Evolutionary conservation across 1,140 invertebrate genomes (phyloP).

Genomic region (Coptotermes formosanus): DNA sequence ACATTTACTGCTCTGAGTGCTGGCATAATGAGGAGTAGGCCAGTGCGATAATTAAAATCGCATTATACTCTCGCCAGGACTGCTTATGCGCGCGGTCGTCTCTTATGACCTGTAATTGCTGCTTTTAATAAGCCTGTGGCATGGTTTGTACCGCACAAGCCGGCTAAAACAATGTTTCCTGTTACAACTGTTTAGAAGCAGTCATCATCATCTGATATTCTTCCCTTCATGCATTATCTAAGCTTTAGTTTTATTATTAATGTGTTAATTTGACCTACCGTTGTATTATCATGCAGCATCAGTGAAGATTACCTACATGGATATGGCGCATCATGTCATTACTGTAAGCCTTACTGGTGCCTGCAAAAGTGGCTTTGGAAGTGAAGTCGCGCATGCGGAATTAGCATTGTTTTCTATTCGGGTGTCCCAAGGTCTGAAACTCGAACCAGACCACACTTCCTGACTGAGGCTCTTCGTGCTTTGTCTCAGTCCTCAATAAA

Average conservation of each 20-base stretch:
- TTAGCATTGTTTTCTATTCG: too few relatives aligned
- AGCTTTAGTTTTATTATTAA: neutral
- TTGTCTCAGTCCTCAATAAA: too few relatives aligned
- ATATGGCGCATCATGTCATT: neutral
- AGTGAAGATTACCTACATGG: neutral
- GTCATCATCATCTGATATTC: neutral
- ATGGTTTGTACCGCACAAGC: neutral
- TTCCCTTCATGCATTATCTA: neutral
- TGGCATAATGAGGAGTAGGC: neutral
- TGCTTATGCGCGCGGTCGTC: neutral
- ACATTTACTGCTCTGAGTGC: neutral
- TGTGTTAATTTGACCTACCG: slow-evolving; percentile 9
- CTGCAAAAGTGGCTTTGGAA: too few relatives aligned
- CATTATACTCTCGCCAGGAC: neutral
- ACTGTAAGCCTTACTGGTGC: too few relatives aligned
- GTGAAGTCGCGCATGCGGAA: too few relatives aligned
- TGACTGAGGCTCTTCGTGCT: too few relatives aligned
- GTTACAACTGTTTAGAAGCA: neutral
- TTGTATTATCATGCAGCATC: neutral
- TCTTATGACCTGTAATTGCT: neutral
- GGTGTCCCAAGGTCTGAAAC: too few relatives aligned
- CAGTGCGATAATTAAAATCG: neutral
- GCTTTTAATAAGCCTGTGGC: neutral
- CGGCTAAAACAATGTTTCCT: neutral
- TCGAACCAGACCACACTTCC: too few relatives aligned